Conservation (phyloP, 2,888 invertebrate species). For the Diaprepes abbreviatus region DNA sequence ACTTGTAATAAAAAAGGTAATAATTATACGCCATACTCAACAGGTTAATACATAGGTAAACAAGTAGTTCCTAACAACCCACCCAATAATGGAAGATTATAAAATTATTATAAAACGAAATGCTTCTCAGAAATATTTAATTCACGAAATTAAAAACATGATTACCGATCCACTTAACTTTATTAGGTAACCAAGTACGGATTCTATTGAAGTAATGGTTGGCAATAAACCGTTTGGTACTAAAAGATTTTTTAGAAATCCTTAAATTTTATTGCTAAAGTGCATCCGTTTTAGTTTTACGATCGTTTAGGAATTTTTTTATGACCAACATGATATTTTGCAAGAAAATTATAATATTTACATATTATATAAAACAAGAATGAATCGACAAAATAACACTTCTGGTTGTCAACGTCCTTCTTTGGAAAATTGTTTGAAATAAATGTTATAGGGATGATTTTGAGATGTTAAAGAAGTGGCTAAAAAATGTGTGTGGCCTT, state of each 20-base stretch:
- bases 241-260: slow-evolving; percentile 3
- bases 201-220: slow-evolving; percentile 1
- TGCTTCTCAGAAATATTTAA: slow-evolving; percentile 2
- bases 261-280: slow-evolving; percentile 7
- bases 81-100: background rate
- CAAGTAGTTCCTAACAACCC: background rate
- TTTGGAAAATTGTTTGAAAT: no score
- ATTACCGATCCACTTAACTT: slow-evolving; percentile 7
- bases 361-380: background rate
- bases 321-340: background rate
- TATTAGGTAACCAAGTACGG: slow-evolving; percentile 3
- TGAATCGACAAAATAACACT: no score
- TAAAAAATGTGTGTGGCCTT: no score
- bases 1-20: background rate
- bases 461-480: no score
- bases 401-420: no score
- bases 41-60: background rate
- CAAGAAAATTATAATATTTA: background rate
- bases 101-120: slow-evolving; percentile 5
- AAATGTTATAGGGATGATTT: no score
- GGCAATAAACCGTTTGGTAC: background rate
- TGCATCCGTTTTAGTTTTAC: background rate
- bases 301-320: background rate
- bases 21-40: background rate
- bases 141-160: background rate